Evolutionary conservation across 2,888 invertebrate genomes (phyloP).

Genomic region (Dolichopus griseipennis): DNA sequence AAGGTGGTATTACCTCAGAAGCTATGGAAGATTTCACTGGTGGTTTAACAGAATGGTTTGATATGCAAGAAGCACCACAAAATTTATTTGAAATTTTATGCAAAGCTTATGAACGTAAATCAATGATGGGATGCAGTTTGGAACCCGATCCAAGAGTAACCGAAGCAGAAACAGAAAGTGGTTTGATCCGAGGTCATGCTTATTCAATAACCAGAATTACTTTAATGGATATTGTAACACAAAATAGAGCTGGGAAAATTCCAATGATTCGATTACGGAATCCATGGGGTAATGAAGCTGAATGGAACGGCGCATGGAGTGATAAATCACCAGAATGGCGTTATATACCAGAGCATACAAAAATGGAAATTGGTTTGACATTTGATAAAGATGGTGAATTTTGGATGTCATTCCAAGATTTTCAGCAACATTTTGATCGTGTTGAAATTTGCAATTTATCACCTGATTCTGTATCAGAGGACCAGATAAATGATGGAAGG

Average conservation of each 20-base stretch:
- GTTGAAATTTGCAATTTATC: conserved; percentile 94
- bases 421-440: conserved; percentile 65
- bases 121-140: conserved; percentile 92
- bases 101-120: conserved; percentile 84
- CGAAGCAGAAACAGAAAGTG: conserved; percentile 72
- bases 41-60: conserved; percentile 88
- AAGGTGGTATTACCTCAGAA: conserved; percentile 95
- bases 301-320: conserved; percentile 94
- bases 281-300: conserved; percentile 92
- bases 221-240: conserved; percentile 70
- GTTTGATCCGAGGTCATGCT: conserved; percentile 85
- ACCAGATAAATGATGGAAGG: conserved; percentile 57
- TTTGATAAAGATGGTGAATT: conserved; percentile 95
- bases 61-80: conserved; percentile 70
- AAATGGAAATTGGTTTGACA: conserved; percentile 75
- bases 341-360: conserved; percentile 74
- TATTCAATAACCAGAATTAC: conserved; percentile 87
- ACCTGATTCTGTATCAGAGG: conserved; percentile 80
- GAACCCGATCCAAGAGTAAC: conserved; percentile 79
- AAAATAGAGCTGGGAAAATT: conserved; percentile 66
- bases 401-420: conserved; percentile 94
- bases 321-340: conserved; percentile 91
- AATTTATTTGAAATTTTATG: conserved; percentile 80
- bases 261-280: conserved; percentile 78
- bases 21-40: conserved; percentile 99